Evolutionary conservation across 2,888 invertebrate genomes (phyloP), one percentile per base, ranked within the genome.

Genomic region (Tachina fera): DNA sequence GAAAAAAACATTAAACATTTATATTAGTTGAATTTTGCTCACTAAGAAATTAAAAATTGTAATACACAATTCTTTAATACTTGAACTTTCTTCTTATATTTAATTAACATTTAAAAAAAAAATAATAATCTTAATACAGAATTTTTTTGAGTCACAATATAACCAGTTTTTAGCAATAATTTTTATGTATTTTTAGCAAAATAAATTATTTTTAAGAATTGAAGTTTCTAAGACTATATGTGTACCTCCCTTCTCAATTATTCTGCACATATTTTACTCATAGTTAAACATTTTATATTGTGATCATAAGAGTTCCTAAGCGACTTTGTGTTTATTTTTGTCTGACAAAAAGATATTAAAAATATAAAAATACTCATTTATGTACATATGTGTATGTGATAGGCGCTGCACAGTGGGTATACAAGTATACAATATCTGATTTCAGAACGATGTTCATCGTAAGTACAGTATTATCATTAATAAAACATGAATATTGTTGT

Each of bases 81-180:
- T 45, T 70, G 19, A 71, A 56, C 45, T 56, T 71, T 72, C 58
- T 60, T 72, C 60, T 60, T 31, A n/a, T 16, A 13, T 58, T 11
- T 60, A 14, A 41, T 9, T 22, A 41, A 74, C 14, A 63, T 53
- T 43, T 19, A 31, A 49, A 49, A 72, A 16, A 39, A 16, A 2
- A 22, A 39, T 0, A 39, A n/a, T n/a, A n/a, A n/a, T 60, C 39
- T 31, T 9, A 13, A 22, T 56, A 11, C 11, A 3, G 2, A 10
- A 22, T 22, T 56, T 22, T 13, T 56, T 22, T 22, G 11, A 56
- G 3, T 22, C 56, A 22, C 13, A n/a, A 22, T 9, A 11, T 22
- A 56, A 11, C 56, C 11, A n/a, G 4, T 60, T 49, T 14, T 14
- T 58, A 16, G 16, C 11, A 0, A 45, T 3, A 14, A 43, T 22